Evolutionary conservation across 1,140 invertebrate species (phyloP).

Genomic region (Lepidurus arcticus): DNA sequence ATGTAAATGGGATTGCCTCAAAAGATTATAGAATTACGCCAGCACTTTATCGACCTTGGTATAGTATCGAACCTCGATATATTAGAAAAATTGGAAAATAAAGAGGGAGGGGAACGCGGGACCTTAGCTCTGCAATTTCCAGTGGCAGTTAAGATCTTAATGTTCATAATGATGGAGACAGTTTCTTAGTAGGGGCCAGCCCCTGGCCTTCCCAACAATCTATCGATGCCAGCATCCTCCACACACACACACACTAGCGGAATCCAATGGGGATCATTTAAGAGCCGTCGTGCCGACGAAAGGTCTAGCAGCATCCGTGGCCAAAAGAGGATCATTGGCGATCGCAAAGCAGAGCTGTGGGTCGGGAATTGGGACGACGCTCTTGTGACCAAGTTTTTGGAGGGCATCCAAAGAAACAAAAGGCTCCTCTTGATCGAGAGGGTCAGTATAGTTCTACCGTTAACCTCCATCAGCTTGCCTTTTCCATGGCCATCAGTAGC

Average conservation of each 20-base stretch:
- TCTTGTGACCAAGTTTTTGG: slow-evolving; percentile 22
- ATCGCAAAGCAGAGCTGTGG: slow-evolving; percentile 7
- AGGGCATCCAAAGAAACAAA: not conserved
- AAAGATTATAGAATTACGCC: too few species aligned
- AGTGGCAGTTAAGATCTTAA: not conserved
- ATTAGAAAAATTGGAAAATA: not conserved
- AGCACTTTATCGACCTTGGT: too few species aligned
- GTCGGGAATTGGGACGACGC: slow-evolving; percentile 12
- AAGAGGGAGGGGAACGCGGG: not conserved
- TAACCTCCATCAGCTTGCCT: slow-evolving; percentile 9
- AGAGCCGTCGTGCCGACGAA: slow-evolving; percentile 13
- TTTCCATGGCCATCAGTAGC: not conserved
- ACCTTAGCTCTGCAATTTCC: not conserved
- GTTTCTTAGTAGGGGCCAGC: slow-evolving; percentile 6
- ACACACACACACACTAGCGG: slow-evolving; percentile 12
- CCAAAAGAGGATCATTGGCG: not conserved
- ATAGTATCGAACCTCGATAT: not conserved
- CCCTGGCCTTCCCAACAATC: not conserved
- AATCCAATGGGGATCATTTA: slow-evolving; percentile 22
- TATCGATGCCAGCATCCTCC: slow-evolving; percentile 9
- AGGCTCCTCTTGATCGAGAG: slow-evolving; percentile 9
- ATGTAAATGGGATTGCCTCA: too few species aligned
- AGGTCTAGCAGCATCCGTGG: not conserved
- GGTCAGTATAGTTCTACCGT: slow-evolving; percentile 13
- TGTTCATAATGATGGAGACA: not conserved